A percentile compares a stretch with the other conserved stretches of the same genome.
Conservation (phyloP, 1,140 invertebrate species). For the Manduca sexta region DNA sequence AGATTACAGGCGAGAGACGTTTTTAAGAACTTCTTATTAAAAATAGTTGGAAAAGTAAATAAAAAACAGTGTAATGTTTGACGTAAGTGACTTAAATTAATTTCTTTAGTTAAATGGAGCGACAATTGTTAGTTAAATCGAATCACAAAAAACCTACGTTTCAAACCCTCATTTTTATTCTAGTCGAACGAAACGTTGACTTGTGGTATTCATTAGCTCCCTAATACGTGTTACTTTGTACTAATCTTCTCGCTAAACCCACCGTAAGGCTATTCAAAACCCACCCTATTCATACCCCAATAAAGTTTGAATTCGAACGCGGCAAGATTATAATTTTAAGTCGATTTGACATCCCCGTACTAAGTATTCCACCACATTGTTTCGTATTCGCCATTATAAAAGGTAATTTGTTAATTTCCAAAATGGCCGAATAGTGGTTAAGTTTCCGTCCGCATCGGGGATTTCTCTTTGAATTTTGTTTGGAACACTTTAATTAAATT, state of each 20-base stretch:
- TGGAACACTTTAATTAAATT: slow-evolving; percentile 10
- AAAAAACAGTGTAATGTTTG: too few species aligned
- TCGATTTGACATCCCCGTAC: slow-evolving; percentile 36
- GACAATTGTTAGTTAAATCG: too few species aligned
- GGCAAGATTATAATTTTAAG: slow-evolving; percentile 24
- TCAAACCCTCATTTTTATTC: slow-evolving; percentile 17
- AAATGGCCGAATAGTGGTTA: slow-evolving; percentile 30
- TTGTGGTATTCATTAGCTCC: slow-evolving; percentile 56
- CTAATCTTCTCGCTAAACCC: slow-evolving; percentile 51
- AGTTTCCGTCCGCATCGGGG: slow-evolving; percentile 18
- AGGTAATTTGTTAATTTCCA: slow-evolving; percentile 47
- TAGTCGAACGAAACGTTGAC: slow-evolving; percentile 25
- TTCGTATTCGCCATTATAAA: slow-evolving; percentile 35
- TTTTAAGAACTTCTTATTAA: too few species aligned
- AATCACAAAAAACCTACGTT: slow-evolving; percentile 2
- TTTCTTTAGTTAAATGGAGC: background rate
- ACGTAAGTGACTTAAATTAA: too few species aligned
- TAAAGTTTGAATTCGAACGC: slow-evolving; percentile 10
- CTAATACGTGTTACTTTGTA: slow-evolving; percentile 57
- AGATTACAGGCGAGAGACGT: too few species aligned
- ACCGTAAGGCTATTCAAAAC: slow-evolving; percentile 10
- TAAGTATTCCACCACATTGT: slow-evolving; percentile 42
- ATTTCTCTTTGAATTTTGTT: slow-evolving; percentile 12
- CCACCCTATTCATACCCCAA: slow-evolving; percentile 1
- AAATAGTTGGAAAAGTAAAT: too few species aligned